Percentiles rank a stretch among this genome's conserved stretches.
Evolutionary conservation across 2,113 vertebrate species (phyloP).

Genomic region (Platichthys stellatus): DNA sequence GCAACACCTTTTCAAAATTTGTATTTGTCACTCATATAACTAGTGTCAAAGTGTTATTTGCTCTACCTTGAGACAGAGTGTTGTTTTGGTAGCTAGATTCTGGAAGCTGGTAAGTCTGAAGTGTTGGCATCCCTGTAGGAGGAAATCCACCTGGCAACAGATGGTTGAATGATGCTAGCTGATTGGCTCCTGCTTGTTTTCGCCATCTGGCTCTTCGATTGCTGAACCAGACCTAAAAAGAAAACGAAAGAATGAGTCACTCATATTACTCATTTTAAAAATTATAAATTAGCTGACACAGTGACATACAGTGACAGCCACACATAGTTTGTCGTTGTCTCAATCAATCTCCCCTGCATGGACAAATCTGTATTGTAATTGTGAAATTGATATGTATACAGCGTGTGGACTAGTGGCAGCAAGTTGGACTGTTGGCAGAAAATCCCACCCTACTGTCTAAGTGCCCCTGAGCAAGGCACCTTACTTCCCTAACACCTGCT

Average conservation of each 20-base stretch:
- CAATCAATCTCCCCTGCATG: too few species aligned
- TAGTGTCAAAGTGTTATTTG: neutral
- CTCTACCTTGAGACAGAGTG: slow-evolving; percentile 89
- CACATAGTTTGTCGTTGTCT: too few species aligned
- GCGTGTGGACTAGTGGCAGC: too few species aligned
- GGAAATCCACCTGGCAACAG: slow-evolving; percentile 94
- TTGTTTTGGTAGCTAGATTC: slow-evolving; percentile 90
- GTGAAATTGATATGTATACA: too few species aligned
- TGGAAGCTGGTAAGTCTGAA: slow-evolving; percentile 93
- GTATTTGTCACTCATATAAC: too few species aligned
- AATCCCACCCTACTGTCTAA: too few species aligned
- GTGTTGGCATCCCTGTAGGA: slow-evolving; percentile 89
- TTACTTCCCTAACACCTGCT: too few species aligned
- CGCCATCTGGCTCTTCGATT: slow-evolving; percentile 96
- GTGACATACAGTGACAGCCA: neutral
- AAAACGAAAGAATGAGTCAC: neutral
- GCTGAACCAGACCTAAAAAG: slow-evolving; percentile 94
- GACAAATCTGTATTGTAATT: too few species aligned
- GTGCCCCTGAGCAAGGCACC: too few species aligned
- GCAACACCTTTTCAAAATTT: too few species aligned
- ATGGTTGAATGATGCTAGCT: slow-evolving; percentile 96
- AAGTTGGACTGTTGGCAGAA: too few species aligned
- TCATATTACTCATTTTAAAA: too few species aligned
- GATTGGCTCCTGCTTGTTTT: slow-evolving; percentile 96
- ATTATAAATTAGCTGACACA: neutral